Evolutionary conservation across 2,888 invertebrate genomes (phyloP).

Genomic region (Aleiodes testaceus): DNA sequence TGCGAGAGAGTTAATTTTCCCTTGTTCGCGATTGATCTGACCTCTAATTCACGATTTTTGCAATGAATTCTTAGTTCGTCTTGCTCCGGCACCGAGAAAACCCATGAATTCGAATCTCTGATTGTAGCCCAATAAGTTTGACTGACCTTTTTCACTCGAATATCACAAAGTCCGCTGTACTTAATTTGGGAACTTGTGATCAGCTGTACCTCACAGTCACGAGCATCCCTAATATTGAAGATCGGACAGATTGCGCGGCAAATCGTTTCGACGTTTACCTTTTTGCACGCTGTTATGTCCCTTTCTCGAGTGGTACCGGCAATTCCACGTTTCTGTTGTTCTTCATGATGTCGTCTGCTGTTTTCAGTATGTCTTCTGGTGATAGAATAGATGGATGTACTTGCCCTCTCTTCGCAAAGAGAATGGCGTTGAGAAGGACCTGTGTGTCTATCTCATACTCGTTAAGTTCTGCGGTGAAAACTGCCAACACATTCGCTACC

Average conservation of each 20-base stretch:
- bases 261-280: neutral
- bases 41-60: neutral
- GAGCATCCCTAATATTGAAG: neutral
- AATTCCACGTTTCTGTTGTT: neutral
- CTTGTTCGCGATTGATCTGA: neutral
- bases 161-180: neutral
- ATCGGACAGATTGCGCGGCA: neutral
- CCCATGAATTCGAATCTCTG: neutral
- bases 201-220: neutral
- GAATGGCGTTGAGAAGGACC: neutral
- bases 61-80: neutral
- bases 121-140: neutral
- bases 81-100: neutral
- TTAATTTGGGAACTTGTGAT: neutral
- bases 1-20: neutral
- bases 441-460: slow-evolving; percentile 7
- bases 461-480: neutral
- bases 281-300: neutral
- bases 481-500: neutral
- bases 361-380: neutral
- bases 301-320: neutral
- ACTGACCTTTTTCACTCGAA: neutral
- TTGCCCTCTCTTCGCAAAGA: slow-evolving; percentile 2
- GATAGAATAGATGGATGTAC: neutral
- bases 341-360: neutral